Evolutionary conservation across 2,113 vertebrate genomes (phyloP).

Genomic region (Hippocampus mohnikei): DNA sequence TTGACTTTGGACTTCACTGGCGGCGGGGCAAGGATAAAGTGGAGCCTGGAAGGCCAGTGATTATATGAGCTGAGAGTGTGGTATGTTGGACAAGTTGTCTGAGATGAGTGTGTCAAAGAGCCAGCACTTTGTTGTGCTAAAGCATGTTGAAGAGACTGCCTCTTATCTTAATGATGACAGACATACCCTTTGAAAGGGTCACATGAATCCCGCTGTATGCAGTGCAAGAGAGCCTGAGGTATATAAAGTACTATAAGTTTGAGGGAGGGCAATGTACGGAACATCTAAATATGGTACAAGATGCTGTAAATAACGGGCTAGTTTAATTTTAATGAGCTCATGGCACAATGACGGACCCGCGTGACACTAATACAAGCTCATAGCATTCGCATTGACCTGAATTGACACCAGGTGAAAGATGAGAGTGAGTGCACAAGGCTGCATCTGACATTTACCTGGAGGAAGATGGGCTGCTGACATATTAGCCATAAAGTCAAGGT

Average conservation of each 20-base stretch:
- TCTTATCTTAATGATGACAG: constrained; percentile 76
- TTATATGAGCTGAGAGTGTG: constrained; percentile 52
- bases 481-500: constrained; percentile 3
- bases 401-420: neutral
- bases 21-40: constrained; percentile 14
- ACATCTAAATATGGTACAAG: neutral
- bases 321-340: neutral
- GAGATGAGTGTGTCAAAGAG: constrained; percentile 69
- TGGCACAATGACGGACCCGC: neutral
- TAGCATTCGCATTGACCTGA: neutral
- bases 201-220: constrained; percentile 18
- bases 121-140: constrained; percentile 72
- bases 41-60: constrained; percentile 42
- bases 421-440: neutral
- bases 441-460: neutral
- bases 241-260: neutral
- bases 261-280: neutral
- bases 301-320: neutral
- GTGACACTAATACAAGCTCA: neutral
- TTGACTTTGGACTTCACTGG: constrained; percentile 24
- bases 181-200: constrained; percentile 70
- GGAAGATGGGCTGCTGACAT: neutral
- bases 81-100: constrained; percentile 45
- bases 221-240: neutral
- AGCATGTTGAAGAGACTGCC: constrained; percentile 65